Base-by-base conservation (phyloP, 2,888 invertebrate species). In the Spodoptera picta region DNA sequence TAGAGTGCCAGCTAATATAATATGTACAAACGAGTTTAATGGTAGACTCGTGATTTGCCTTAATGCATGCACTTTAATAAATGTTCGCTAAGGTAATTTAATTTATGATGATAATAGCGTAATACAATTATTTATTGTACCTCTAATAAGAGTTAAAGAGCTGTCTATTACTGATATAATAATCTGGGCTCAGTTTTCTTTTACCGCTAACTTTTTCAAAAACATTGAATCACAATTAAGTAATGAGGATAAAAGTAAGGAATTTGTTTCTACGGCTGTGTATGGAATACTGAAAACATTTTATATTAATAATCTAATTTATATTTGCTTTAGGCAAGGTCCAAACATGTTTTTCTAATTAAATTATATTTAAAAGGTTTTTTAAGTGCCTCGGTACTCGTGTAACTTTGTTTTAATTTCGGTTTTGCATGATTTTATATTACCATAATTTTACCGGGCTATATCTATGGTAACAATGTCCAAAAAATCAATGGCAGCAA, bases 341-440 rank as follows among this genome's bases (percentile, higher is more conserved):
- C 41, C 23, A 31, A 67, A 65, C 65, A 56, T 62, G 63, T 11
- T 44, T 27, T 47, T 48, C 50, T 45, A 24, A 69, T 63, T 49
- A 57, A 60, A 70, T 60, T 55, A 65, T 55, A 65, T 70, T 19
- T 60, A 51, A 52, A 62, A 51, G 47, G 47, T 56, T 68, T 55
- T 49, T 49, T 2, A 24, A 60, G 49, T 62, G 44, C 56, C 64
- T 27, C 27, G 43, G 19, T 46, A 55, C n/a, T 14, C 51, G 19
- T 36, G 9, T 46, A 44, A 65, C 63, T 61, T 57, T 50, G 54
- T 70, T 54, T 57, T 41, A 43, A 46, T 67, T 23, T 1, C 23
- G 45, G 31, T 54, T 49, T 7, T 31, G 6, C 54, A 23, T 24
- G 47, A 45, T 24, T 49, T 42, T 24, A 1, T 6, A 7, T 36